Base-by-base conservation (phyloP, 2,888 invertebrate species). In the Odontocolon sp. region DNA sequence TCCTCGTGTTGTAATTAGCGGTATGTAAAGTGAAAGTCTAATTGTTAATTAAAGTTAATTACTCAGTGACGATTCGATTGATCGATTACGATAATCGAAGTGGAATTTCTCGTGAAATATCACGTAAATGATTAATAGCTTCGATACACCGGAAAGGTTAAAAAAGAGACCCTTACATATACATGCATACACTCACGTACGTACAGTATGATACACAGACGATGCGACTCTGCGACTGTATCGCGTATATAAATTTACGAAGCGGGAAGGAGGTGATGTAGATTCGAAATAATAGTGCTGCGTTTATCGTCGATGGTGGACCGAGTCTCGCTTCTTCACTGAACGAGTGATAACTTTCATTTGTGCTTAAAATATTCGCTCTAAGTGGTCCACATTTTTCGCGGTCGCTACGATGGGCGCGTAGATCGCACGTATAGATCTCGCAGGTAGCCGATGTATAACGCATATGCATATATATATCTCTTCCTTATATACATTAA, bases 1-100 rank as follows among this genome's bases (percentile, higher is more conserved):
- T 84, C 82, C 83, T 83, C 80, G 83, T 85, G 82, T 83, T 81
- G 82, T 83, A 86, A 84, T 83, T 84, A 85, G 77, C 80, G 80
- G 81, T 82, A 81, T 85, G 81, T 81, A 83, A 71, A 70, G 26
- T 61, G n/a, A 61, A 57, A 79, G 59, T 67, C 26, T 16, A 54
- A 66, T 50, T 21, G 63, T 26, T 63, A 47, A 6, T 73, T 28
- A 63, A 64, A 40, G 23, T 54, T 69, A 16, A 38, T 16, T 26
- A 31, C 45, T 45, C 23, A 18, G 31, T 31, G 14, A 14, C 9
- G 11, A 42, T 16, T 18, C 26, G 16, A 9, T 42, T 5, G 50
- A 14, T 11, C 50, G 50, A 9, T 47, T 11, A 11, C 23, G 9
- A 42, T 21, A 6, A 40, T 42, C 40, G 23, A 1, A 8, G 3